Evolutionary conservation across 92 coral and sea anemone species (phyloP).

Genomic region (Montipora capitata): DNA sequence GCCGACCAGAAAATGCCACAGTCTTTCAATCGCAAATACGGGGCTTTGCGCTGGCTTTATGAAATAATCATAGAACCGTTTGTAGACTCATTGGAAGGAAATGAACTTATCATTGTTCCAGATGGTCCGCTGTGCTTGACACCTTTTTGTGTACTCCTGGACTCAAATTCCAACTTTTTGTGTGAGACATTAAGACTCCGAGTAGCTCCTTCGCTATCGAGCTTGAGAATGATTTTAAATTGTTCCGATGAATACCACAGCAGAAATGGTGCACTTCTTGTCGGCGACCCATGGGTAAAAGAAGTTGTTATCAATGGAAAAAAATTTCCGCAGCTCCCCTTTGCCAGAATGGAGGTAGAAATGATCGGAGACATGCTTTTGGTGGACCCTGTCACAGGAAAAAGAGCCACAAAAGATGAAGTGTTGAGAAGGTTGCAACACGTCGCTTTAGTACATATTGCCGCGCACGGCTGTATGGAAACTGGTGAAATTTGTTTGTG

Average conservation of each 20-base stretch:
- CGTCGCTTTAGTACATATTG: constrained; percentile 18
- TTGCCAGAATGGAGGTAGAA: constrained; percentile 18
- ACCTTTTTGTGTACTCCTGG: constrained; percentile 26
- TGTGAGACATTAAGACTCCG: constrained; percentile 18
- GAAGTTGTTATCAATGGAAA: background rate
- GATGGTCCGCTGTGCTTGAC: constrained; percentile 30
- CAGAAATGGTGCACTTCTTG: constrained; percentile 18
- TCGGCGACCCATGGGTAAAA: constrained; percentile 8
- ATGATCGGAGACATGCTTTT: constrained; percentile 8
- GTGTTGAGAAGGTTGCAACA: constrained; percentile 3
- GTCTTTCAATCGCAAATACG: background rate
- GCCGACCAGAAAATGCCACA: background rate
- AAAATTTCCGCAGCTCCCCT: background rate
- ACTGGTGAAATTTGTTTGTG: constrained; percentile 46
- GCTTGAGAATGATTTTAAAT: constrained; percentile 1
- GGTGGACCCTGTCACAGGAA: constrained; percentile 1
- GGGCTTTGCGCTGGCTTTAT: background rate
- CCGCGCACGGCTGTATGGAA: constrained; percentile 38
- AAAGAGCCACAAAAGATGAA: constrained; percentile 9
- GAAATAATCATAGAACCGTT: constrained; percentile 4
- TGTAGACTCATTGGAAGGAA: background rate
- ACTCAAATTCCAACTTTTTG: background rate
- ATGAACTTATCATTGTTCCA: constrained; percentile 43
- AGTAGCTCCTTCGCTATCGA: constrained; percentile 33
- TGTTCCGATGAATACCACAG: constrained; percentile 28